Evolutionary conservation across 1,140 invertebrate species (phyloP).

Genomic region (Rhopalosiphum maidis): DNA sequence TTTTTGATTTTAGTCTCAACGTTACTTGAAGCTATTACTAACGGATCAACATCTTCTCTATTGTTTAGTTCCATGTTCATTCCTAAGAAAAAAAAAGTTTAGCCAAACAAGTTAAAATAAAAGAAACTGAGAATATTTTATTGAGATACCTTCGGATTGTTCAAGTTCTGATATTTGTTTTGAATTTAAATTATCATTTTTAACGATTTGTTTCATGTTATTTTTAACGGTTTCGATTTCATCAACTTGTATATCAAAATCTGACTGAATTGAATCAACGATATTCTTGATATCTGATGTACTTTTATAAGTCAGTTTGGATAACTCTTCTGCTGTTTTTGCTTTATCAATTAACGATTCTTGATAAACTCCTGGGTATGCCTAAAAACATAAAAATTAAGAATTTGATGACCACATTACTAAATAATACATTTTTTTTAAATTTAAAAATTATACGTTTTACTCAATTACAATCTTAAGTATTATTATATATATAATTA

Average conservation of each 20-base stretch:
- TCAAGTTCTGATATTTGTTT: slow-evolving; percentile 64
- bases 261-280: slow-evolving; percentile 61
- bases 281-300: slow-evolving; percentile 57
- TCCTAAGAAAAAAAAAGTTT: neutral
- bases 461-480: too few relatives aligned
- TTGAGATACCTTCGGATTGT: slow-evolving; percentile 52
- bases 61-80: slow-evolving; percentile 41
- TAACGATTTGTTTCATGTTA: slow-evolving; percentile 66
- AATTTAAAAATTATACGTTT: neutral
- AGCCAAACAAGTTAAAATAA: neutral
- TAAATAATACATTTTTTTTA: neutral
- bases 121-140: neutral
- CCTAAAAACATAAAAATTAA: slow-evolving; percentile 18
- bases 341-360: slow-evolving; percentile 57
- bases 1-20: slow-evolving; percentile 45
- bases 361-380: slow-evolving; percentile 46
- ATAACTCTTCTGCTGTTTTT: slow-evolving; percentile 62
- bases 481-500: too few relatives aligned
- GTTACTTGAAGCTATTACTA: neutral
- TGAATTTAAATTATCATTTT: slow-evolving; percentile 67
- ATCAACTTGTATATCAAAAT: slow-evolving; percentile 64
- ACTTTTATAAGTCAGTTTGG: slow-evolving; percentile 56
- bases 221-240: slow-evolving; percentile 65
- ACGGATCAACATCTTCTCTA: slow-evolving; percentile 32
- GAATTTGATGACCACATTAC: neutral